phyloP scores from a whole-genome alignment of 2,113 vertebrate genomes.

The Leiothrix lutea region DNA sequence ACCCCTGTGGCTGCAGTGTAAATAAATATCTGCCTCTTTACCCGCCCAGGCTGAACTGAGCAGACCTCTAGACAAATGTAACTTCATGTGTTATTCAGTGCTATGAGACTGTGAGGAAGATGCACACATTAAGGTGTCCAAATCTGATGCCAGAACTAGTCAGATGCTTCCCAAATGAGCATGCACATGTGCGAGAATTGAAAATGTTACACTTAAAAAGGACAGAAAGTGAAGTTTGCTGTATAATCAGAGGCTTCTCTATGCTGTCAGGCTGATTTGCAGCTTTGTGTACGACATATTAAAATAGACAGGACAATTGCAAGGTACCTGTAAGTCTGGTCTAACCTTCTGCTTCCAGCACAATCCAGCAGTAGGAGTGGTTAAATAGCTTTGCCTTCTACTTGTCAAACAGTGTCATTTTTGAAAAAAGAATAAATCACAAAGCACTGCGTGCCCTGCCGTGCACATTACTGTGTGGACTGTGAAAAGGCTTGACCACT shows the following conservation, averaged over 20 bases:
- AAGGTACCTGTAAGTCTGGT: not conserved
- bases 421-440: slow-evolving; percentile 29
- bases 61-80: slow-evolving; percentile 33
- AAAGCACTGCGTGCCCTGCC: slow-evolving; percentile 14
- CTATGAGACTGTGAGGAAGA: slow-evolving; percentile 27
- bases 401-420: slow-evolving; percentile 17
- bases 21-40: not conserved
- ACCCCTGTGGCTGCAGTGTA: not conserved
- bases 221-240: slow-evolving; percentile 53
- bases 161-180: slow-evolving; percentile 57
- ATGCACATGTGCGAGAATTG: slow-evolving; percentile 47
- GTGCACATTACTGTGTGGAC: not conserved
- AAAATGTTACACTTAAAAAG: slow-evolving; percentile 51
- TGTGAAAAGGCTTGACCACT: slow-evolving; percentile 16
- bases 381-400: slow-evolving; percentile 34
- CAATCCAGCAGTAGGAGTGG: not conserved
- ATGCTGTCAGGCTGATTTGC: not conserved
- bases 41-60: not conserved
- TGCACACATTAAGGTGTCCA: slow-evolving; percentile 41
- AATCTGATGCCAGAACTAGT: slow-evolving; percentile 50
- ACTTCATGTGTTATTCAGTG: slow-evolving; percentile 52
- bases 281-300: not conserved
- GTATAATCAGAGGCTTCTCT: slow-evolving; percentile 17
- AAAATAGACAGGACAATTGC: not conserved
- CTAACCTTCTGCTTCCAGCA: not conserved